phyloP scores from a whole-genome alignment of 2,888 invertebrate genomes.

The Lasioglossum calceatum region DNA sequence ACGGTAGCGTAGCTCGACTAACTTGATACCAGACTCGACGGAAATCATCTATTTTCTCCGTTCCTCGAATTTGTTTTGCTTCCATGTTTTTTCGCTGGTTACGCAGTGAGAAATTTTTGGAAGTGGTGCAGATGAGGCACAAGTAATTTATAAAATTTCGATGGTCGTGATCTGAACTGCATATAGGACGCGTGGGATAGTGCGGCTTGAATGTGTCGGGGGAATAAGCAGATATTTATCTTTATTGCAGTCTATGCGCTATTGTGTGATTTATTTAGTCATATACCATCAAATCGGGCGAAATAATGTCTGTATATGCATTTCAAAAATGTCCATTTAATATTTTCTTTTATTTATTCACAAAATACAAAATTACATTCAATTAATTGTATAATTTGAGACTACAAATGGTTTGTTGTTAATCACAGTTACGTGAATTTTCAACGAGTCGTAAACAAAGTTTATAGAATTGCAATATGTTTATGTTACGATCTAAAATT shows the following conservation, averaged over 20 bases:
- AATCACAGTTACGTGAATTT: background rate
- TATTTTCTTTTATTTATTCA: background rate
- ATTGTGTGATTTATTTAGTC: background rate
- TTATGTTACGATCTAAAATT: background rate
- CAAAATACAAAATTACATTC: background rate
- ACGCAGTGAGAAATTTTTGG: background rate
- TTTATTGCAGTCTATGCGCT: background rate
- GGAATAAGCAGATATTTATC: background rate
- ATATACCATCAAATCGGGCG: background rate
- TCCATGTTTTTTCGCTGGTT: background rate
- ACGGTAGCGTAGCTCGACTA: background rate
- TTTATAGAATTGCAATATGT: background rate
- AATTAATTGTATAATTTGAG: background rate
- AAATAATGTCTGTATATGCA: background rate
- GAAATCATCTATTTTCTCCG: background rate
- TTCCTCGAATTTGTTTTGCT: background rate
- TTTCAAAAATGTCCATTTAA: background rate
- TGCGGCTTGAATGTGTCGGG: background rate
- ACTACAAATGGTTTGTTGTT: background rate
- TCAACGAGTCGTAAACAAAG: background rate
- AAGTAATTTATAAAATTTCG: background rate
- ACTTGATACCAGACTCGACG: constrained; percentile 18
- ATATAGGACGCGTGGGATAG: background rate
- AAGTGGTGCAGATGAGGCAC: too few relatives aligned
- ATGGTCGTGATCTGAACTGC: background rate